phyloP scores from a whole-genome alignment of 1,140 invertebrate species.

The Himalopsyche phryganea region DNA sequence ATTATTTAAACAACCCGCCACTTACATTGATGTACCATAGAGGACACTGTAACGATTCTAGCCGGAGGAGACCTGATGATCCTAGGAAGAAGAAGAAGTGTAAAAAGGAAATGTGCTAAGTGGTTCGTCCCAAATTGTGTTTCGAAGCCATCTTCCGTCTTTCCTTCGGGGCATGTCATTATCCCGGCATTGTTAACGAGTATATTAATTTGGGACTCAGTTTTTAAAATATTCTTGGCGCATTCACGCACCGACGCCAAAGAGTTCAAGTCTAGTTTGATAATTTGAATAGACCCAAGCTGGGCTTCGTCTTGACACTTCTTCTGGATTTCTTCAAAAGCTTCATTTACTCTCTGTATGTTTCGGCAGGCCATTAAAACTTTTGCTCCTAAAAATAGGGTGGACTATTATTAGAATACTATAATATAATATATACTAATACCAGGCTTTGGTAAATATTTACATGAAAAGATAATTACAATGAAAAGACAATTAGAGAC shows the following conservation, averaged over 20 bases:
- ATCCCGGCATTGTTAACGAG: constrained; percentile 82
- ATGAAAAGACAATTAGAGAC: too few species aligned
- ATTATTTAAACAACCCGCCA: too few species aligned
- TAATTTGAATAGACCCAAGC: constrained; percentile 56
- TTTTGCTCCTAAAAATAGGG: constrained; percentile 56
- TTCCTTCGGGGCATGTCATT: constrained; percentile 64
- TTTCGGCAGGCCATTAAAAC: constrained; percentile 76
- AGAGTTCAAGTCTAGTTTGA: constrained; percentile 67
- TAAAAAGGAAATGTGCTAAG: constrained; percentile 81
- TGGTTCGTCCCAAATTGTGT: constrained; percentile 78
- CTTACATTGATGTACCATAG: constrained; percentile 49
- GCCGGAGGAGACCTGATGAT: constrained; percentile 59
- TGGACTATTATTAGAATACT: not conserved
- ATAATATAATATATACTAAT: too few species aligned
- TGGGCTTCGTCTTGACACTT: constrained; percentile 45
- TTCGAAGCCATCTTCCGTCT: constrained; percentile 80
- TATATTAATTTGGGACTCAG: constrained; percentile 62
- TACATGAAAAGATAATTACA: too few species aligned
- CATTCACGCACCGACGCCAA: constrained; percentile 70
- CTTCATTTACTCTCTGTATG: constrained; percentile 52
- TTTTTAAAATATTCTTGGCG: constrained; percentile 58
- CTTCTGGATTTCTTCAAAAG: constrained; percentile 48
- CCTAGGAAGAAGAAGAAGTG: constrained; percentile 68
- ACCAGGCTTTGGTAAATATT: too few species aligned
- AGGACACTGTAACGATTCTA: constrained; percentile 58